A percentile compares a stretch with the other conserved stretches of the same genome.
These are phyloP conservation scores for Coracias cyanogaster DNA, from an alignment of 2,797 vertebrate species.

Conservation along the genomic window DNA sequence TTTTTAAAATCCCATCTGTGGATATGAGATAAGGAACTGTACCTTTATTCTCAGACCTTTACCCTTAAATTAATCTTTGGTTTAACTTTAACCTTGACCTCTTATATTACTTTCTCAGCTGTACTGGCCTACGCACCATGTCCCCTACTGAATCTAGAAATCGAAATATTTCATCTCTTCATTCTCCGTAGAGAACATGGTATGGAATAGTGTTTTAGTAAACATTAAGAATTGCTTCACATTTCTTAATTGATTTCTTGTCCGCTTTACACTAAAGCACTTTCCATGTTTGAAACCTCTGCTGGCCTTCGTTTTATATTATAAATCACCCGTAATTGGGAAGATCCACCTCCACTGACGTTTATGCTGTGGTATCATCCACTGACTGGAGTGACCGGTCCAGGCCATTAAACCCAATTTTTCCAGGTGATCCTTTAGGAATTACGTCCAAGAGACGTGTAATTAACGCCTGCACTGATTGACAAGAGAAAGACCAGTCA, in stretches of 20 bases:
- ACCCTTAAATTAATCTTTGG: background rate
- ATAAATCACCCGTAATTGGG: background rate
- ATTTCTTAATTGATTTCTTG: constrained; percentile 20
- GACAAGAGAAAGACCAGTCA: constrained; percentile 59
- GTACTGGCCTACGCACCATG: background rate
- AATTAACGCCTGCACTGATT: constrained; percentile 51
- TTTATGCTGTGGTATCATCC: background rate
- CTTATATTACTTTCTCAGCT: background rate
- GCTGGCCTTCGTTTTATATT: background rate
- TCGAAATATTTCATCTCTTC: background rate
- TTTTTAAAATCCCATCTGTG: background rate
- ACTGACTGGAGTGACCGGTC: background rate
- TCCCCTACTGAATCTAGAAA: background rate
- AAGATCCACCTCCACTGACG: background rate
- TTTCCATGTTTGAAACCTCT: background rate
- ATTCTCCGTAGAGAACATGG: background rate
- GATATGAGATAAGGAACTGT: background rate
- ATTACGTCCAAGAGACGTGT: background rate
- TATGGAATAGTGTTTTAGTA: background rate
- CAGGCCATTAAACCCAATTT: constrained; percentile 46
- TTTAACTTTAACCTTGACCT: background rate
- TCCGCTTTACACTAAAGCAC: background rate
- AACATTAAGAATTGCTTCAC: background rate
- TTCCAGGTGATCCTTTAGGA: constrained; percentile 33
- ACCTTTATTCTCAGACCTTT: background rate